Evolutionary conservation across 2,113 vertebrate genomes (phyloP).

Genomic region (Oenanthe oenanthe): DNA sequence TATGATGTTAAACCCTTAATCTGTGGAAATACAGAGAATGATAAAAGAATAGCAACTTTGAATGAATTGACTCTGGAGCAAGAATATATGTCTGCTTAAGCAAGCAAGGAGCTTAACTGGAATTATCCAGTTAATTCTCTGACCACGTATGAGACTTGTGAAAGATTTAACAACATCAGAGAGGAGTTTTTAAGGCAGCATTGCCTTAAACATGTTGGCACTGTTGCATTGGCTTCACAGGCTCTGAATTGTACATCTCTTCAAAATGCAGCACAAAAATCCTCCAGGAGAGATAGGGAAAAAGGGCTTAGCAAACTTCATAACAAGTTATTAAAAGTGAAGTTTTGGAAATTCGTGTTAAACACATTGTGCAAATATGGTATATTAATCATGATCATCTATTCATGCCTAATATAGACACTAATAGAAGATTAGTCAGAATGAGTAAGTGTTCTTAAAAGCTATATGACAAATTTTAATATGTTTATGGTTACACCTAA

Average conservation of each 20-base stretch:
- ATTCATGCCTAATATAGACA: background rate
- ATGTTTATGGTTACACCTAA: background rate
- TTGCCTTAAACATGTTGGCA: background rate
- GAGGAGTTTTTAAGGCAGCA: background rate
- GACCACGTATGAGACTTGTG: background rate
- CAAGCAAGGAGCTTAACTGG: background rate
- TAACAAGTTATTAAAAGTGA: background rate
- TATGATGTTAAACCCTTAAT: background rate
- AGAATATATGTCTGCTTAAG: background rate
- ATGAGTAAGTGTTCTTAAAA: background rate
- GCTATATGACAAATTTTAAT: background rate
- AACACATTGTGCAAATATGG: background rate
- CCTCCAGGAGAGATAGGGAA: background rate
- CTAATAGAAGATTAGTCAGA: background rate
- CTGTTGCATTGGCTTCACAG: background rate
- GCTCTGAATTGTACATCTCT: background rate
- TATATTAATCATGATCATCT: background rate
- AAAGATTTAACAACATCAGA: slow-evolving; percentile 23
- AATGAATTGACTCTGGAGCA: background rate
- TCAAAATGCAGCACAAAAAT: background rate
- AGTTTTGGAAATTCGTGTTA: background rate
- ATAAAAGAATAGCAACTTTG: background rate
- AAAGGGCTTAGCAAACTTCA: background rate
- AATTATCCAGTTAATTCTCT: slow-evolving; percentile 48
- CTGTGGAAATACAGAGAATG: background rate